Evolutionary conservation across 1,140 invertebrate species (phyloP).

Genomic region (Aphis craccivora): DNA sequence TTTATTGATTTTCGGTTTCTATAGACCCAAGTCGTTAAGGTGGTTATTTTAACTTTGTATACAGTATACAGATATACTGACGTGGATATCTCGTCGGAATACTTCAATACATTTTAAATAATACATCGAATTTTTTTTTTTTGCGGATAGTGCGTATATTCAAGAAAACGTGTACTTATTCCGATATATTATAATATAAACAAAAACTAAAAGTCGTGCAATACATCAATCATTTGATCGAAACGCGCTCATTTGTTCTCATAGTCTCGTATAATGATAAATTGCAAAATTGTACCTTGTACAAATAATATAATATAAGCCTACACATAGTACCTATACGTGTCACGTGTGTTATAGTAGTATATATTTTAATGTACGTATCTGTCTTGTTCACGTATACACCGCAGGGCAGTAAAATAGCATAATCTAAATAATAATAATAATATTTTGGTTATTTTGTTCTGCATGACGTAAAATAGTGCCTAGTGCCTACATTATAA

Average conservation of each 20-base stretch:
- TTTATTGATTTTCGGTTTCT: too few species aligned
- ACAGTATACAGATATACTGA: not conserved
- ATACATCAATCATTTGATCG: not conserved
- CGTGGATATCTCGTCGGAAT: not conserved
- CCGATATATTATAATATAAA: not conserved
- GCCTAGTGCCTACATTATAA: too few species aligned
- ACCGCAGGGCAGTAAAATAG: too few species aligned
- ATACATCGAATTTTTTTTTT: not conserved
- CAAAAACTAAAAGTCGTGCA: not conserved
- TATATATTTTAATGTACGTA: not conserved
- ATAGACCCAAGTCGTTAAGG: too few species aligned
- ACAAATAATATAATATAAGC: not conserved
- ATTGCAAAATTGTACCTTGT: not conserved
- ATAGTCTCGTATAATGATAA: not conserved
- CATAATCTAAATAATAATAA: too few species aligned
- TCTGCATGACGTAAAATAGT: not conserved
- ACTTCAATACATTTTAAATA: not conserved
- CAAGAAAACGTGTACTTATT: not conserved
- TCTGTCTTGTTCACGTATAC: not conserved
- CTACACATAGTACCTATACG: not conserved
- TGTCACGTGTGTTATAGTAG: not conserved
- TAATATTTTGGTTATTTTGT: too few species aligned
- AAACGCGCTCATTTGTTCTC: not conserved
- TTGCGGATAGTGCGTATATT: not conserved
- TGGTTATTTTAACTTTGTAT: not conserved